These are phyloP conservation scores for Dolichopus griseipennis DNA, from an alignment of 2,888 invertebrate species.

Conservation along the genomic window DNA sequence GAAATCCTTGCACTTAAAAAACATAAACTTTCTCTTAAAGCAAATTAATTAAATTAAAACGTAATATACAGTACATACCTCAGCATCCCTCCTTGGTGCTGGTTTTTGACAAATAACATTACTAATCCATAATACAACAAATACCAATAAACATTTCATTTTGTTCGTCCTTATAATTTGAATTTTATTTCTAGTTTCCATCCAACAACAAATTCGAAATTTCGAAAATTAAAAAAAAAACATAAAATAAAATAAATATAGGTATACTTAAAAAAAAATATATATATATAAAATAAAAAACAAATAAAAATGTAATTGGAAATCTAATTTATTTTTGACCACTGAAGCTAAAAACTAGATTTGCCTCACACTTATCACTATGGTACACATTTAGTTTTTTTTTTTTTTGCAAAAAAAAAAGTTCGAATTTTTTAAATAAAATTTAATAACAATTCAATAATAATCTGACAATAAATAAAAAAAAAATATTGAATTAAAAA, in stretches of 20 bases:
- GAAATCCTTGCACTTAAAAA: too few relatives aligned
- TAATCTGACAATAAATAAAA: background rate
- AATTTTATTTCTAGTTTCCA: too few relatives aligned
- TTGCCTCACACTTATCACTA: background rate
- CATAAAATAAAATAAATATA: background rate
- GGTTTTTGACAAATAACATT: conserved; percentile 20
- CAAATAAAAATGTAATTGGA: background rate
- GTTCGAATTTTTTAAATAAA: background rate
- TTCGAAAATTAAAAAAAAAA: background rate
- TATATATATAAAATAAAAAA: background rate
- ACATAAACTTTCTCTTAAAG: too few relatives aligned
- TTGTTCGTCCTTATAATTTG: background rate
- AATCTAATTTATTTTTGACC: background rate
- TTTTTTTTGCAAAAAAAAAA: background rate
- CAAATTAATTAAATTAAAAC: too few relatives aligned
- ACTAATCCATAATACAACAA: background rate
- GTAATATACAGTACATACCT: too few relatives aligned
- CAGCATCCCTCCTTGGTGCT: conserved; percentile 24
- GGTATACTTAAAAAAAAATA: background rate
- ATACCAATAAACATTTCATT: background rate
- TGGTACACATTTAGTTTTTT: background rate
- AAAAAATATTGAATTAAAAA: background rate
- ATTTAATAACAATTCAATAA: background rate
- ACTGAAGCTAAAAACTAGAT: background rate
- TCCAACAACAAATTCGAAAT: background rate